Evolutionary conservation across 2,888 invertebrate genomes (phyloP), one percentile per base, ranked within the genome.

Genomic region (Eudasyphora cyanicolor): DNA sequence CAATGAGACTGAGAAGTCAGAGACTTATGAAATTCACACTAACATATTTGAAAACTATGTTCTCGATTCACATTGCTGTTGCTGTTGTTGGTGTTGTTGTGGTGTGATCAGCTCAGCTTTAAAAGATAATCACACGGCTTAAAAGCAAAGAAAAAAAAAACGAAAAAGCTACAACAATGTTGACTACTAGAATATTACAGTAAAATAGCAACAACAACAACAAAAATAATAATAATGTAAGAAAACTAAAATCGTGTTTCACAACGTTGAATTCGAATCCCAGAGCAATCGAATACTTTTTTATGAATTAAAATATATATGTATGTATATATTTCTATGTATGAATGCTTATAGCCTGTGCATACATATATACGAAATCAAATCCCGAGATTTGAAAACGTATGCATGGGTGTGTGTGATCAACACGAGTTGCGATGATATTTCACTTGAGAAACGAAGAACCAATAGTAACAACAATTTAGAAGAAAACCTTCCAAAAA

Each of bases 1-100:
- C 60, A 73, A 57, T 73, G 67, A 67, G 57, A 57, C 57, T 14
- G 57, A 57, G 38, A n/a, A n/a, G n/a, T n/a, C 69, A 69, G 60
- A 77, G 76, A 71, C 73, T 74, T 69, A 74, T 77, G 21, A 82
- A 77, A 77, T 77, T 76, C 70, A 76, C 75, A 76, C 70, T 32
- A 38, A 38, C 38, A 38, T 45, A 45, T 45, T 57, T 27, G 24
- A 27, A 57, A 57, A 57, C 57, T 57, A 57, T 57, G 57, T 57
- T 54, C 54, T 54, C 17, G 38, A 76, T 57, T 57, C 3, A 27
- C 10, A n/a, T 54, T 54, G 54, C 8, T 54, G 24, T 21, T 21
- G 8, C 24, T 21, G 24, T 24, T 57, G 27, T 45, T 45, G 45
- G 3, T 45, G 45, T 24, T 57, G 57, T 57, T 57, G 57, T 27